A percentile compares a stretch with the other conserved stretches of the same genome.
Evolutionary conservation across 2,113 vertebrate species (phyloP).

Genomic region (Pandion haliaetus): DNA sequence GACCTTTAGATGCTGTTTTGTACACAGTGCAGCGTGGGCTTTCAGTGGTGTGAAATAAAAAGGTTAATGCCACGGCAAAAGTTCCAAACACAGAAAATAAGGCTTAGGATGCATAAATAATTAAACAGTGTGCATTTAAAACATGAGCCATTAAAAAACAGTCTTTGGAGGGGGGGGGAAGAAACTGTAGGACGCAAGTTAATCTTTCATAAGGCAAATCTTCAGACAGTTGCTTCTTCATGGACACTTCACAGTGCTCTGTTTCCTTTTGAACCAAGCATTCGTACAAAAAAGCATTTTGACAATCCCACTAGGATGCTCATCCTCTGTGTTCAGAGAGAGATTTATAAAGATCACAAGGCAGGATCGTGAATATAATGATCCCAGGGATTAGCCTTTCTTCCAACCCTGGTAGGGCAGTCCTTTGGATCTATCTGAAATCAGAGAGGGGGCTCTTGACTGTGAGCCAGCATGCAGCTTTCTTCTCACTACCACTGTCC

Average conservation of each 20-base stretch:
- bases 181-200: not conserved
- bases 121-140: constrained; percentile 28
- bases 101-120: not conserved
- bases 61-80: not conserved
- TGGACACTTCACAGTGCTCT: not conserved
- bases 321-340: constrained; percentile 35
- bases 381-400: constrained; percentile 44
- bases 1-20: not conserved
- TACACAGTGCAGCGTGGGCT: not conserved
- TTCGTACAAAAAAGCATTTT: not conserved
- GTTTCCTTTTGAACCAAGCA: constrained; percentile 31
- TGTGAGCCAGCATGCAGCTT: not conserved
- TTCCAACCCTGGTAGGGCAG: not conserved
- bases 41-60: constrained; percentile 22
- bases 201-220: constrained; percentile 40
- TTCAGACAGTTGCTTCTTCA: constrained; percentile 11
- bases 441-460: constrained; percentile 6
- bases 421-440: constrained; percentile 11
- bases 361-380: constrained; percentile 38
- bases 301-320: constrained; percentile 41
- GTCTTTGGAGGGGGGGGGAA: not conserved
- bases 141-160: not conserved
- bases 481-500: not conserved
- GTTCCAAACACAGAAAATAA: not conserved
- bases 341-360: constrained; percentile 61